phyloP scores from a whole-genome alignment of 2,113 vertebrate genomes.

The Indicator indicator region DNA sequence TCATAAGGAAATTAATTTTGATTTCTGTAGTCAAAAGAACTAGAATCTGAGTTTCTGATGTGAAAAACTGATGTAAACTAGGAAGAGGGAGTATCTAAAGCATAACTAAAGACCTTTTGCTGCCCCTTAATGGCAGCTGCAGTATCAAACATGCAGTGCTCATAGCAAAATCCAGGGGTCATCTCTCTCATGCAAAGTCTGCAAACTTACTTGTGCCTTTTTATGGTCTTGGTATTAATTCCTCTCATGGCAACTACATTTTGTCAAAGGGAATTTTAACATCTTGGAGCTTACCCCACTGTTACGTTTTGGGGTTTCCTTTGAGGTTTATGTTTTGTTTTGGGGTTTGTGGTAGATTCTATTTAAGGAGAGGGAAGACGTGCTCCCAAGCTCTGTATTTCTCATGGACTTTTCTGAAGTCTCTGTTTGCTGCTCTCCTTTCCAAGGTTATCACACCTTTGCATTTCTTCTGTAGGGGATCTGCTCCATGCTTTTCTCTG shows the following conservation, averaged over 20 bases:
- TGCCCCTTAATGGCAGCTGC: fast-evolving
- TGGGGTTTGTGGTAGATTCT: background rate
- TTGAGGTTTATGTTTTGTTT: no score
- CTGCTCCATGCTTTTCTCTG: background rate
- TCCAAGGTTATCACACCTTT: background rate
- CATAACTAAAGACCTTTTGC: background rate
- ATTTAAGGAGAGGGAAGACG: background rate
- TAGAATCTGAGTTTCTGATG: background rate
- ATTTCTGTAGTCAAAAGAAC: background rate
- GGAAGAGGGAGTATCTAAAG: background rate
- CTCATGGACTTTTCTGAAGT: background rate
- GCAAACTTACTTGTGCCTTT: background rate
- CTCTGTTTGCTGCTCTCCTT: background rate
- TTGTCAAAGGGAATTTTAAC: background rate
- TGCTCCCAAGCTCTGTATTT: background rate
- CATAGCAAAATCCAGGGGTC: background rate
- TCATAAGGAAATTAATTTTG: background rate
- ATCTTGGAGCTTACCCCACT: background rate
- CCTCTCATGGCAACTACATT: background rate
- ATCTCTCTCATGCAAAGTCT: background rate
- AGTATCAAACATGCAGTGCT: background rate
- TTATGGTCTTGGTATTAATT: background rate
- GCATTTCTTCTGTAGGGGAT: background rate
- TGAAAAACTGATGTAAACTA: background rate
- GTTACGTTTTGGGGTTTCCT: fast-evolving